These are phyloP conservation scores for Drosophila persimilis DNA, from an alignment of 1,140 invertebrate species.

Conservation along the genomic window DNA sequence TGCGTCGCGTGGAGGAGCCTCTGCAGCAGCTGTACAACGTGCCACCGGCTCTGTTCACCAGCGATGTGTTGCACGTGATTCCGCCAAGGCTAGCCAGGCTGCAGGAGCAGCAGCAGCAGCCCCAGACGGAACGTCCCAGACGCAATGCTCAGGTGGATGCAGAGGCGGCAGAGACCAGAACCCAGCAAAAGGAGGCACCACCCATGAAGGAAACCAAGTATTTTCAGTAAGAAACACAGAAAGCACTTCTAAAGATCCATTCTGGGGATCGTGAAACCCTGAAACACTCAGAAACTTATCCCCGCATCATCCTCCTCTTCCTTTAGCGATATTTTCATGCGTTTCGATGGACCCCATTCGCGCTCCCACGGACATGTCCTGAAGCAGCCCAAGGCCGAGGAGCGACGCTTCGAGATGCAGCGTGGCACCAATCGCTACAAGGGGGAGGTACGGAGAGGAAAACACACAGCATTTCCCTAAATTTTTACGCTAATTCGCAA, in stretches of 20 bases:
- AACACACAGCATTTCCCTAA: background rate
- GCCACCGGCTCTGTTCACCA: constrained; percentile 66
- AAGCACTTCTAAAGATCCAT: too few relatives aligned
- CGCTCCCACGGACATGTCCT: constrained; percentile 66
- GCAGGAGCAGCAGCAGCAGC: constrained; percentile 39
- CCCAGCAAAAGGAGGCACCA: background rate
- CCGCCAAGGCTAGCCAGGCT: constrained; percentile 40
- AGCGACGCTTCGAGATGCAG: constrained; percentile 60
- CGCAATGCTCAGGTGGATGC: constrained; percentile 30
- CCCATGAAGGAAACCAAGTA: constrained; percentile 54
- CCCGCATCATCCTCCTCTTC: too few relatives aligned
- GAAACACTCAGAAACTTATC: too few relatives aligned
- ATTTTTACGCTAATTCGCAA: constrained; percentile 32
- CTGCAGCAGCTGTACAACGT: constrained; percentile 53
- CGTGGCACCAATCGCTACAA: constrained; percentile 74
- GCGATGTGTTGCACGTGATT: constrained; percentile 67
- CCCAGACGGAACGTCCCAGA: constrained; percentile 38
- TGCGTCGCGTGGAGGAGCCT: constrained; percentile 31
- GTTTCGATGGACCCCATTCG: constrained; percentile 52
- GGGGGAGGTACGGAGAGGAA: constrained; percentile 63
- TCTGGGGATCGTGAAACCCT: too few relatives aligned
- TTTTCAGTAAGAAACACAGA: constrained; percentile 57
- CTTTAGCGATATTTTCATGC: constrained; percentile 72
- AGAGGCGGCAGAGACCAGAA: constrained; percentile 38
- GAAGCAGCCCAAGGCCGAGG: constrained; percentile 47